Base-by-base conservation (phyloP, 2,797 vertebrate species). In the Syngnathus rostellatus region DNA sequence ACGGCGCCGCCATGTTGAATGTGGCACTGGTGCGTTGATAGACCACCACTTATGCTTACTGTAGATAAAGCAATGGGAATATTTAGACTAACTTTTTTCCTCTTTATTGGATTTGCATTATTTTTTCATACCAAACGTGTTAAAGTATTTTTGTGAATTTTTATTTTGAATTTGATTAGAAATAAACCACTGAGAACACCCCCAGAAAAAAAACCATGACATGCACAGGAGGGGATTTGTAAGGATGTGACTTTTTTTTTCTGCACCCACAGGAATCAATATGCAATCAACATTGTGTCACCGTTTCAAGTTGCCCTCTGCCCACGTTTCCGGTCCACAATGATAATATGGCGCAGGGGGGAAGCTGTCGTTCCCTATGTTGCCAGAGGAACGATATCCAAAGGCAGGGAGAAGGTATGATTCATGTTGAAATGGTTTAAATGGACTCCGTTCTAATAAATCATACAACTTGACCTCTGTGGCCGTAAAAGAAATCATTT, bases 321-420 rank as follows among this genome's bases (percentile, higher is more conserved):
- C 77, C 89, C 72, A 87, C 92, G 17, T 83, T 92, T 21, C 87
- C 91, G 0, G 90, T 92, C 73, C 93, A 92, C 76, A 91, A 95
- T 75, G 93, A 94, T 68, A 93, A 94, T 72, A 79, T 45, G 60
- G 39, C 77, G 65, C 91, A 92, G 72, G 94, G 96, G 39, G 89
- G 87, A 68, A 90, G 88, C 82, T 78, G 86, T 81, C 89, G 91
- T 69, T 88, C 91, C 59, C 88, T 90, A 72, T 81, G 86, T 72
- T 83, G 70, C 70, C 78, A 81, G 73, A 87, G 87, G 73, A 84
- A 71, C 0, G 93, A 93, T 19, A 71, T 81, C 64, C 90, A 77
- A 80, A 89, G 89, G 86, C 92, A 85, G 79, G 89, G 75, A 67
- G 91, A 93, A 57, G 92, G 94, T 96, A 83, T 86, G 89, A 39